These are phyloP conservation scores for Emydura subglobosa DNA, from an alignment of 2,113 vertebrate species.

Conservation along the genomic window DNA sequence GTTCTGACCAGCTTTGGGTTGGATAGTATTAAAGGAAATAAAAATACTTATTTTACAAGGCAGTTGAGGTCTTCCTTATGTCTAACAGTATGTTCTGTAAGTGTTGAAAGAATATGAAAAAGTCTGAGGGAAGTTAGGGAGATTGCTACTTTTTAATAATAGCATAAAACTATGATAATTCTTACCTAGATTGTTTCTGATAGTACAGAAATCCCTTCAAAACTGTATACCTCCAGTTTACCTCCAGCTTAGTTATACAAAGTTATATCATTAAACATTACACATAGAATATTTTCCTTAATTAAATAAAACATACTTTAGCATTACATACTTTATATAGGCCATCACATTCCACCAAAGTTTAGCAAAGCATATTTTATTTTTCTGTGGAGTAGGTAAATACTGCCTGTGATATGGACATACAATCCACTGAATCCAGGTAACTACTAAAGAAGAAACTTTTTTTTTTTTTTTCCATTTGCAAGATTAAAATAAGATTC, in stretches of 20 bases:
- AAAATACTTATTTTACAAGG: not conserved
- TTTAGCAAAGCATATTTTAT: not conserved
- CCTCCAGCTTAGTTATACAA: not conserved
- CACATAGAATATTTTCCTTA: not conserved
- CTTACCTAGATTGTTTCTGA: constrained; percentile 10
- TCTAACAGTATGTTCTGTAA: not conserved
- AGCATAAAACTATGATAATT: constrained; percentile 12
- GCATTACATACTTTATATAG: not conserved
- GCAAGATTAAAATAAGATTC: not conserved
- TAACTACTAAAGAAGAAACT: not conserved
- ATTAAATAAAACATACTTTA: not conserved
- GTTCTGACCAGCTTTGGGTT: not conserved
- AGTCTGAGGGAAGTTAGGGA: constrained; percentile 14
- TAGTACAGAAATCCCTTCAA: not conserved
- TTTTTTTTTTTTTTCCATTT: not conserved
- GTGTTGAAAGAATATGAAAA: not conserved
- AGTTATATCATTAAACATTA: not conserved
- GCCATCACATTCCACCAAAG: not conserved
- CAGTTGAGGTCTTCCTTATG: rapidly evolving
- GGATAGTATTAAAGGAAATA: not conserved
- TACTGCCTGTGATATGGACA: not conserved
- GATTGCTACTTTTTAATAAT: constrained; percentile 35
- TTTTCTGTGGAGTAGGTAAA: not conserved
- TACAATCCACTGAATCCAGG: no score
- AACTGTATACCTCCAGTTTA: not conserved